A percentile compares a stretch with the other conserved stretches of the same genome.
These are phyloP conservation scores for Lanistes nyassanus DNA, from an alignment of 1,140 invertebrate genomes.

Conservation along the genomic window DNA sequence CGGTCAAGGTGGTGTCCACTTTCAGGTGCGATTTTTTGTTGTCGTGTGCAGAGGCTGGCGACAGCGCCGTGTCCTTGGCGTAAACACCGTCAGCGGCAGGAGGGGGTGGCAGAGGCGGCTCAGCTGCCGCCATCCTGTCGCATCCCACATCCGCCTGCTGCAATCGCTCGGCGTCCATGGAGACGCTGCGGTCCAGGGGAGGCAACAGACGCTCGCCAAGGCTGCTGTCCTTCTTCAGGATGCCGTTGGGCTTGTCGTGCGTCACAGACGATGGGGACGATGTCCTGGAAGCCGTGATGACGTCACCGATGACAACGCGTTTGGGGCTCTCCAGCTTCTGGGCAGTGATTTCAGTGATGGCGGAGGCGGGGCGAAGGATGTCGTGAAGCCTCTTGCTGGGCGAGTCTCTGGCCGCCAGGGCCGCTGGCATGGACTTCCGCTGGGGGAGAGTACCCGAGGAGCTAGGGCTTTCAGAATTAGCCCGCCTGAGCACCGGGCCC, in stretches of 20 bases:
- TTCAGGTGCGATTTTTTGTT: constrained; percentile 22
- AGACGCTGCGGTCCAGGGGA: constrained; percentile 8
- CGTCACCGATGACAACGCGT: constrained; percentile 34
- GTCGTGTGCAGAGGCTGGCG: neutral
- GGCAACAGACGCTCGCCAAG: neutral
- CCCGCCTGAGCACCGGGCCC: constrained; percentile 11
- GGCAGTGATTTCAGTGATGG: constrained; percentile 32
- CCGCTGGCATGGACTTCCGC: constrained; percentile 13
- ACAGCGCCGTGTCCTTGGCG: too few species aligned
- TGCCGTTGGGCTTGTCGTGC: constrained; percentile 35
- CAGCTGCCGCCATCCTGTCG: neutral
- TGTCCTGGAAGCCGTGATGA: constrained; percentile 29
- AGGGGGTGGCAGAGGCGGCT: neutral
- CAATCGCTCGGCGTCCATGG: constrained; percentile 22
- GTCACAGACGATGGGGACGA: constrained; percentile 18
- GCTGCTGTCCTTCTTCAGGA: constrained; percentile 31
- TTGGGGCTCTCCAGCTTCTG: constrained; percentile 37
- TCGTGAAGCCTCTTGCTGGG: constrained; percentile 20
- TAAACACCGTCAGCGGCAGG: neutral
- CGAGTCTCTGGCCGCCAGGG: neutral
- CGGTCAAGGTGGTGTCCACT: constrained; percentile 4
- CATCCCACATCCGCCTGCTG: neutral
- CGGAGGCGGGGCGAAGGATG: constrained; percentile 30
- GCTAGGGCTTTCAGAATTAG: constrained; percentile 19
- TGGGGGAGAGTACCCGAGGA: neutral